These are phyloP conservation scores for Nyctereutes procyonoides DNA, from an alignment of 2,113 vertebrate genomes.

Conservation along the genomic window DNA sequence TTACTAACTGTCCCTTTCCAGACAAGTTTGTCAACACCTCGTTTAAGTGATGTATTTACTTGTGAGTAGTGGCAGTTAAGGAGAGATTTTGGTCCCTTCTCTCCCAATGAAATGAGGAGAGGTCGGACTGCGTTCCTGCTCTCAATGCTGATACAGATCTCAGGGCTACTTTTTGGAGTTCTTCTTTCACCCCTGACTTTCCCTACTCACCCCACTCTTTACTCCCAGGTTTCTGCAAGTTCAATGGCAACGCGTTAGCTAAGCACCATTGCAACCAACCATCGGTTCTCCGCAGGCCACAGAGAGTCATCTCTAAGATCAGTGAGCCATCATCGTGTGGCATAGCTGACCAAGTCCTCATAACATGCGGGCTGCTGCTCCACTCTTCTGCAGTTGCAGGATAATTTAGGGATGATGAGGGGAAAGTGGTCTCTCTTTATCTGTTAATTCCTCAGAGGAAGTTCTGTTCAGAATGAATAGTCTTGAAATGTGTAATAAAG, in stretches of 20 bases:
- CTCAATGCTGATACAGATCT: rapidly evolving
- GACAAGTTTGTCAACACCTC: not conserved
- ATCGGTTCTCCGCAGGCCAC: not conserved
- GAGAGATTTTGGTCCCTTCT: not conserved
- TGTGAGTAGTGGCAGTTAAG: not conserved
- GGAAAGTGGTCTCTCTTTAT: slow-evolving; percentile 38
- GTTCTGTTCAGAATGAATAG: slow-evolving; percentile 83
- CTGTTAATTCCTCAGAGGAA: slow-evolving; percentile 82
- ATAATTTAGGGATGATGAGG: slow-evolving; percentile 46
- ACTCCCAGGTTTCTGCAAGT: not conserved
- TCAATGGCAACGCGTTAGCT: not conserved
- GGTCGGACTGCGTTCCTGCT: not conserved
- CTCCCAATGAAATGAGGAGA: not conserved
- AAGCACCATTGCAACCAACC: not conserved
- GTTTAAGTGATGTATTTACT: not conserved
- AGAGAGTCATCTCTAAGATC: slow-evolving; percentile 36
- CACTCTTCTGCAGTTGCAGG: not conserved
- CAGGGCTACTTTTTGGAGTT: not conserved
- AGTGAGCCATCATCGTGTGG: rapidly evolving
- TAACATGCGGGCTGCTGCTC: rapidly evolving
- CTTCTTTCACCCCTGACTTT: not conserved
- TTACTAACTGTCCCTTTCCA: not conserved
- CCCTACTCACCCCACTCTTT: not conserved
- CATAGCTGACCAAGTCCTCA: not conserved
- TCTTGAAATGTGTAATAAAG: slow-evolving; percentile 81